These are phyloP conservation scores for Dipodomys spectabilis DNA, from an alignment of 2,113 vertebrate genomes.

Conservation along the genomic window DNA sequence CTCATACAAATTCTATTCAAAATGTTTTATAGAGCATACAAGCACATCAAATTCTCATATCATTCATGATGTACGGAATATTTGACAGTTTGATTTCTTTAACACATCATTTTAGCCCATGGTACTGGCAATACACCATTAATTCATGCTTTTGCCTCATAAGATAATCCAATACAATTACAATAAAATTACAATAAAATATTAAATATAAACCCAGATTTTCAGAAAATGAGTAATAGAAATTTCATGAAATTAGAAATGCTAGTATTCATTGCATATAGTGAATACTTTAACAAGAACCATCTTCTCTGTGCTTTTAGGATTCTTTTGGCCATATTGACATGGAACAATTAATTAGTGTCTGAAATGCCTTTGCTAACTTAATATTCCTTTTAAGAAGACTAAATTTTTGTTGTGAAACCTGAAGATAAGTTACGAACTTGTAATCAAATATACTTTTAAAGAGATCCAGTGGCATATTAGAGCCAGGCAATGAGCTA, in stretches of 20 bases:
- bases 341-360: neutral
- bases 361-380: constrained; percentile 22
- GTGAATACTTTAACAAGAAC: constrained; percentile 25
- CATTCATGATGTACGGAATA: constrained; percentile 56
- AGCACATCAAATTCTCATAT: constrained; percentile 46
- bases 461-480: neutral
- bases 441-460: constrained; percentile 41
- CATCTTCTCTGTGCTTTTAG: constrained; percentile 26
- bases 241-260: constrained; percentile 61
- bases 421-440: constrained; percentile 17
- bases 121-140: constrained; percentile 61
- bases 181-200: no score
- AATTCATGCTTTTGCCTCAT: constrained; percentile 52
- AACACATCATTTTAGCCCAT: constrained; percentile 53
- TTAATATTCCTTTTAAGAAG: constrained; percentile 4
- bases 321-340: neutral
- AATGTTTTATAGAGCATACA: constrained; percentile 56
- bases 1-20: constrained; percentile 49
- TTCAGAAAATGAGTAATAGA: constrained; percentile 57
- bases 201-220: constrained; percentile 55
- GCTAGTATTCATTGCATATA: constrained; percentile 6
- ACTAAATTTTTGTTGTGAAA: neutral
- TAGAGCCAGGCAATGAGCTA: neutral
- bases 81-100: constrained; percentile 64
- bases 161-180: constrained; percentile 67